These are phyloP conservation scores for Selene dorsalis DNA, from an alignment of 2,797 vertebrate species.

Conservation along the genomic window DNA sequence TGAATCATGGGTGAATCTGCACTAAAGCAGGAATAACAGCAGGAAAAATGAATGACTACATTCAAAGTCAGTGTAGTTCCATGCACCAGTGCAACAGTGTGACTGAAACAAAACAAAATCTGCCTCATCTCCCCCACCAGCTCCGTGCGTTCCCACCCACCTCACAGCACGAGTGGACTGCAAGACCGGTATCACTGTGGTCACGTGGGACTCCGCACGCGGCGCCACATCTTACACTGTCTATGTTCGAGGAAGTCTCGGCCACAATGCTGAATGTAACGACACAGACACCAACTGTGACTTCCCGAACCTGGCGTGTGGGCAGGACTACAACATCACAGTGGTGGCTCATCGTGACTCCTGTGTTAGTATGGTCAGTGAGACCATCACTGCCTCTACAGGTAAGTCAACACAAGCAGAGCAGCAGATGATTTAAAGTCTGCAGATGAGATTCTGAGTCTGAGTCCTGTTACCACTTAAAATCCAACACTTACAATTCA, in stretches of 20 bases:
- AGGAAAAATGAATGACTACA: not conserved
- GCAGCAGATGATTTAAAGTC: not conserved
- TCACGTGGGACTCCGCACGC: constrained; percentile 75
- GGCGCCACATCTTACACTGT: constrained; percentile 77
- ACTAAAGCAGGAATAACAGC: not conserved
- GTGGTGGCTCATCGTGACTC: constrained; percentile 69
- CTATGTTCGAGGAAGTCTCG: constrained; percentile 62
- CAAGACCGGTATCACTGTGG: constrained; percentile 61
- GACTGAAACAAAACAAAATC: not conserved
- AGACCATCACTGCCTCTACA: constrained; percentile 60
- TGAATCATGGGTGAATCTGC: too few species aligned
- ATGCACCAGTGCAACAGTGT: not conserved
- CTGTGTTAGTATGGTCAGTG: constrained; percentile 75
- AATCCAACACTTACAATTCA: not conserved
- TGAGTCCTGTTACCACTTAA: not conserved
- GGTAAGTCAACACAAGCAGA: constrained; percentile 63
- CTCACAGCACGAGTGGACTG: constrained; percentile 71
- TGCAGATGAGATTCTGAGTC: too few species aligned
- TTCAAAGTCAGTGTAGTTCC: not conserved
- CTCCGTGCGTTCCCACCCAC: constrained; percentile 80
- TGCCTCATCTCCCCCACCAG: constrained; percentile 57
- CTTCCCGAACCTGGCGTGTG: constrained; percentile 78
- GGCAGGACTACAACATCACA: constrained; percentile 81
- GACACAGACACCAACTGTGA: constrained; percentile 69
- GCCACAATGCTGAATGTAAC: constrained; percentile 57